Percentiles rank a stretch among this genome's conserved stretches.
These are phyloP conservation scores for Lonchura striata DNA, from an alignment of 2,113 vertebrate species.

Conservation along the genomic window DNA sequence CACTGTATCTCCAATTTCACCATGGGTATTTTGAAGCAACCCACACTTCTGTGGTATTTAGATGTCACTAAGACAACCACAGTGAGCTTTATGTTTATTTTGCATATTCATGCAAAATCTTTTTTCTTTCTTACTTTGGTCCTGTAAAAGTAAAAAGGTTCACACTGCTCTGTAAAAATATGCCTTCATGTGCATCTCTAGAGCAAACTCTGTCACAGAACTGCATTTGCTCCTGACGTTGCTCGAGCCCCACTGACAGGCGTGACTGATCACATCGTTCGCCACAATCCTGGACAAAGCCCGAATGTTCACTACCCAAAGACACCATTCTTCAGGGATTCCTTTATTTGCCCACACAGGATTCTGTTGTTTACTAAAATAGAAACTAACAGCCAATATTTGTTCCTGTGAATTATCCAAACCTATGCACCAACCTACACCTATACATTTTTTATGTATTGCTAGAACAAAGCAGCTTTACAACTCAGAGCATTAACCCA, in stretches of 20 bases:
- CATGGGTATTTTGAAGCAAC: background rate
- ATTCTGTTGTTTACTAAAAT: slow-evolving; percentile 8
- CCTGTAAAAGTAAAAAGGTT: background rate
- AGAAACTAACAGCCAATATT: background rate
- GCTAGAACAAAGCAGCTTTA: background rate
- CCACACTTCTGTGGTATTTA: background rate
- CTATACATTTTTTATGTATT: background rate
- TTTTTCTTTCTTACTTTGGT: background rate
- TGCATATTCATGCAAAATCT: background rate
- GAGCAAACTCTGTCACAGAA: background rate
- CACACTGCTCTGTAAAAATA: background rate
- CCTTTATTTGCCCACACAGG: slow-evolving; percentile 43
- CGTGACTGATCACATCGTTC: slow-evolving; percentile 23
- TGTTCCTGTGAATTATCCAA: background rate
- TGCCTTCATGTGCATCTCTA: fast-evolving
- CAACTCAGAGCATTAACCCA: fast-evolving
- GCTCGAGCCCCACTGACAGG: background rate
- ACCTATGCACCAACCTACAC: background rate
- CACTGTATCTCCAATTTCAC: background rate
- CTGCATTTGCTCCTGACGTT: background rate
- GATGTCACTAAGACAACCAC: background rate
- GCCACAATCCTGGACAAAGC: slow-evolving; percentile 62
- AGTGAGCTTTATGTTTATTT: background rate
- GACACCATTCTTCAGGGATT: slow-evolving; percentile 38
- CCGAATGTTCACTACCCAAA: slow-evolving; percentile 55